Conservation (phyloP, 2,797 vertebrate species). For the Sebastes dallii region DNA sequence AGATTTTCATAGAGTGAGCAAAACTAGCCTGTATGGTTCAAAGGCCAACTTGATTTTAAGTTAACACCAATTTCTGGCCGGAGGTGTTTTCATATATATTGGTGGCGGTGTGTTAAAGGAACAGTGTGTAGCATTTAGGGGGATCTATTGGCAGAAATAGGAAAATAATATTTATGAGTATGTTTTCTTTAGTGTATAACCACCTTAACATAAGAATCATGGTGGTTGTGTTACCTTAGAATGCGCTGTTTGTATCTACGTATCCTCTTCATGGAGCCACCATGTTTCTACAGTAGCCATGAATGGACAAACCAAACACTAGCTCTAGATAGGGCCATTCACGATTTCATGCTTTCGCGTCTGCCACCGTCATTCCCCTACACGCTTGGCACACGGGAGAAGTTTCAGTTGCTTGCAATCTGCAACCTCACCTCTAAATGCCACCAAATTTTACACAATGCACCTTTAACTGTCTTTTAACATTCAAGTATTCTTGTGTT, state of each 20-base stretch:
- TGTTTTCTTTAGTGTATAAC: rapidly evolving
- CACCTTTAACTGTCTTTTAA: neutral
- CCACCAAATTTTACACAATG: neutral
- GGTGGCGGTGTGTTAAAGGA: neutral
- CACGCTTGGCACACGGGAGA: no score
- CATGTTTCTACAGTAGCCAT: no score
- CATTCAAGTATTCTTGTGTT: neutral
- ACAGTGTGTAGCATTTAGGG: neutral
- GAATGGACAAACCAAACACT: no score
- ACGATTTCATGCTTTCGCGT: rapidly evolving
- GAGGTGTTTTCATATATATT: neutral
- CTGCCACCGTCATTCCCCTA: rapidly evolving
- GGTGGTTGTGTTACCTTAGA: neutral
- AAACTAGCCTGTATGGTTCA: neutral
- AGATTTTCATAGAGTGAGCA: neutral
- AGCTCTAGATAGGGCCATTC: no score
- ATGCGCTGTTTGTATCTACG: neutral
- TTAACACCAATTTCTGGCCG: neutral
- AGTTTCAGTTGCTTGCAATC: no score
- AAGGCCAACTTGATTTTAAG: neutral
- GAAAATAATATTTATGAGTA: neutral
- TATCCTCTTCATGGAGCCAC: neutral
- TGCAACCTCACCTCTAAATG: neutral
- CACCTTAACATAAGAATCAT: neutral
- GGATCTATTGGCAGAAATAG: neutral